phyloP scores from a whole-genome alignment of 2,888 invertebrate species.

The Nasonovia ribisnigri region DNA sequence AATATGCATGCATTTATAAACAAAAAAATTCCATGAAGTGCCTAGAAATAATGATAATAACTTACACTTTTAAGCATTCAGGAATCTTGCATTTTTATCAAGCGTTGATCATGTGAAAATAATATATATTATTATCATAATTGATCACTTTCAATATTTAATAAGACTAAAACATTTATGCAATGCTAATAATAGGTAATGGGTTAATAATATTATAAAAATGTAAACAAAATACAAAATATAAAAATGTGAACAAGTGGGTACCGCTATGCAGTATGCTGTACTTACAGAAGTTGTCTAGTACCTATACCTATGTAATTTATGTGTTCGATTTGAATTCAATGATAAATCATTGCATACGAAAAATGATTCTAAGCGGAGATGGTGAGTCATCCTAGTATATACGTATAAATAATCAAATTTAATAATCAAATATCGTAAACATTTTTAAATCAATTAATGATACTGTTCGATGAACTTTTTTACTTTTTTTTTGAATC shows the following conservation, averaged over 20 bases:
- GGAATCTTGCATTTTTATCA: background rate
- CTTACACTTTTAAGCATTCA: background rate
- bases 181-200: background rate
- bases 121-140: background rate
- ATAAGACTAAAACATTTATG: background rate
- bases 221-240: background rate
- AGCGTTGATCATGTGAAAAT: background rate
- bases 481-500: no score
- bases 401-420: no score
- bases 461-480: no score
- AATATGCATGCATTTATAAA: no score
- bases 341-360: background rate
- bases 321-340: background rate
- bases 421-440: no score
- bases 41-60: background rate
- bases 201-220: background rate
- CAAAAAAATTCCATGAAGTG: background rate
- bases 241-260: no score
- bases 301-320: background rate
- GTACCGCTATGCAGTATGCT: no score
- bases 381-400: no score
- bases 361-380: background rate
- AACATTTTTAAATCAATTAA: no score
- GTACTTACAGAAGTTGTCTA: background rate
- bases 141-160: conserved; percentile 5